Evolutionary conservation across 2,888 invertebrate genomes (phyloP), one percentile per base, ranked within the genome.

Genomic region (Leptopilina syphax): DNA sequence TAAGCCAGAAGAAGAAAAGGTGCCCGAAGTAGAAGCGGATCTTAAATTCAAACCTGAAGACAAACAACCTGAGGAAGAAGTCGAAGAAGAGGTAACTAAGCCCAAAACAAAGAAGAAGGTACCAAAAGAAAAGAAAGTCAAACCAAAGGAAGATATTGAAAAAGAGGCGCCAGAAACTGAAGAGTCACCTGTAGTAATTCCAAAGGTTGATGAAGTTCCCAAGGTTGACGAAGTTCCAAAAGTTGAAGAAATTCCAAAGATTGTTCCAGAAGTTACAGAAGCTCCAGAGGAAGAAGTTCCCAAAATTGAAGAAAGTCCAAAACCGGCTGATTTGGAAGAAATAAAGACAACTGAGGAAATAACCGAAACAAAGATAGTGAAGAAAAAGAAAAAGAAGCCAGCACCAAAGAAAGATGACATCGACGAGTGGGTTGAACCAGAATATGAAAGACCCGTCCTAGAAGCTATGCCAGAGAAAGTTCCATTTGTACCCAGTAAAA

Each of bases 131-230:
- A 86, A 86, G 79, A 85, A 86, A 76, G 68, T 78, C 34, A 81
- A 83, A 27, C 5, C 44, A 12, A 7, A 9, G 5, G 79, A 79
- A 79, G 57, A 50, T 9, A 8, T 41, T 82, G 80, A 89, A 86
- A 78, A 88, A 87, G 92, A 93, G 81, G 87, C 89, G 81, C 86
- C 87, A 27, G 83, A 86, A 80, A 60, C 70, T 76, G 65, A 83
- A 63, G 77, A 83, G 41, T 1, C 13, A 63, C 70, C 76, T 47
- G 68, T 47, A 76, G 77, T 63, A 66, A n/a, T 73, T 44, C 24
- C 57, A 66, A 44, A 44, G 44, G 44, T 8, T 44, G 44, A 50
- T 10, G 50, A 50, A 50, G 10, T 50, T 50, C 50, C 50, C 9
- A 50, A 12, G 9, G 10, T 12, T 50, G 68, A 66, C 67, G 77